A percentile compares a stretch with the other conserved stretches of the same genome.
Evolutionary conservation across 2,113 vertebrate genomes (phyloP).

Genomic region (Ochotona princeps): DNA sequence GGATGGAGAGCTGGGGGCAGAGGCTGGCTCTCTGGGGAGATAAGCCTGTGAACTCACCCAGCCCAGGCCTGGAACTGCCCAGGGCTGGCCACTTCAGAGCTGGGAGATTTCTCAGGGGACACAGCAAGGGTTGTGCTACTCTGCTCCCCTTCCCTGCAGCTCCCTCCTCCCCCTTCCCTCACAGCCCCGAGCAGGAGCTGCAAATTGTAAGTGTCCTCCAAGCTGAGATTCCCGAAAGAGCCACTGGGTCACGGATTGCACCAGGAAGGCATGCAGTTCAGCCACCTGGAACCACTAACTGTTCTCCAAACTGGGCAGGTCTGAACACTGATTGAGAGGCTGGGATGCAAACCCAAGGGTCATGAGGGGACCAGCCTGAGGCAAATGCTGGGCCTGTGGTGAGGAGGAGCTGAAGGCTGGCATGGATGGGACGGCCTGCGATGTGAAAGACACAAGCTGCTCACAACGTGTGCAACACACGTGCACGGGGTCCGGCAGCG

Average conservation of each 20-base stretch:
- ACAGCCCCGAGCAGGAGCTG: background rate
- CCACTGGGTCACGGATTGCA: background rate
- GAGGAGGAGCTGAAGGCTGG: background rate
- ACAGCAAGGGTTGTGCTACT: background rate
- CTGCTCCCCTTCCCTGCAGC: background rate
- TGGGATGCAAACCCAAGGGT: too few relatives aligned
- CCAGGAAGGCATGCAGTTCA: background rate
- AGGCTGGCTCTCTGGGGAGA: background rate
- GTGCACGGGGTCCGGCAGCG: background rate
- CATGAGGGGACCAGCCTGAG: background rate
- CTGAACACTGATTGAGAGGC: background rate
- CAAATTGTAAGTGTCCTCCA: background rate
- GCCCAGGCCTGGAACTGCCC: background rate
- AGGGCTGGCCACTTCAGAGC: background rate
- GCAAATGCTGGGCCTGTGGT: background rate
- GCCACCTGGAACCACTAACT: background rate
- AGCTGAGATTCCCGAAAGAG: fast-evolving
- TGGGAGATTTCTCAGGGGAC: background rate
- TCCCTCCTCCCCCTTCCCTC: background rate
- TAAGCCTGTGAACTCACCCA: background rate
- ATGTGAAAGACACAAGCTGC: background rate
- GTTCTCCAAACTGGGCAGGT: background rate
- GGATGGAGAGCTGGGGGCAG: background rate
- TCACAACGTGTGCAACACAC: fast-evolving
- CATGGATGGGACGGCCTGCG: too few relatives aligned